A percentile compares a stretch with the other conserved stretches of the same genome.
phyloP scores from a whole-genome alignment of 2,113 vertebrate genomes.

The Hystrix cristata region DNA sequence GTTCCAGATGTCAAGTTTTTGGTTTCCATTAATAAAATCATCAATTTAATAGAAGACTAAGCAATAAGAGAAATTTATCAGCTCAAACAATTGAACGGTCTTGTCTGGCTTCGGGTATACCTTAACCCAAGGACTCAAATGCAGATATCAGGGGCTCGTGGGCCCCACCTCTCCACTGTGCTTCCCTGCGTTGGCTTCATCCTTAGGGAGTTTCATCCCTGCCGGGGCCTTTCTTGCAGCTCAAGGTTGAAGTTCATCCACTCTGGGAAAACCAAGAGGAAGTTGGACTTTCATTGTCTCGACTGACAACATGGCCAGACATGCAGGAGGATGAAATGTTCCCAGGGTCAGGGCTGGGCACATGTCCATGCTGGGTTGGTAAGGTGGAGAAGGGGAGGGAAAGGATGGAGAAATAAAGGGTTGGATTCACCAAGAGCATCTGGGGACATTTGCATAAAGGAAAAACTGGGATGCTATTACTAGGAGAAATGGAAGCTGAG shows the following conservation, averaged over 20 bases:
- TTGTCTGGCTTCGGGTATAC: background rate
- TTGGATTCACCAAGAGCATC: background rate
- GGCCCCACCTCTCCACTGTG: background rate
- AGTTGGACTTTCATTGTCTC: background rate
- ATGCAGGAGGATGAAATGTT: background rate
- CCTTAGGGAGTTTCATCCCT: background rate
- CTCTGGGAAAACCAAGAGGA: background rate
- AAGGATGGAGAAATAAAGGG: background rate
- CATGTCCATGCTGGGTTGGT: background rate
- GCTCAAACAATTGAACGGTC: background rate
- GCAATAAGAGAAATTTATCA: background rate
- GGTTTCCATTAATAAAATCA: conserved; percentile 26
- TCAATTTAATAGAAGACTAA: background rate
- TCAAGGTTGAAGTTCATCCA: background rate
- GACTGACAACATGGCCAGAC: background rate
- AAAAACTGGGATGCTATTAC: background rate
- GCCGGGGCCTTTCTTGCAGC: background rate
- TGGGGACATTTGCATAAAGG: background rate
- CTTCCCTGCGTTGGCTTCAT: background rate
- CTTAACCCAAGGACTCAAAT: conserved; percentile 6
- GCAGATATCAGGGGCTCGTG: background rate
- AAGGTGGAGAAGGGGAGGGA: background rate
- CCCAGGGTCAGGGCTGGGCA: background rate
- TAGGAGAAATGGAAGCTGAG: conserved; percentile 48
- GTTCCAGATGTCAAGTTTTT: conserved; percentile 48